These are phyloP conservation scores for Tor tambroides DNA, from an alignment of 2,113 vertebrate species.

Conservation along the genomic window DNA sequence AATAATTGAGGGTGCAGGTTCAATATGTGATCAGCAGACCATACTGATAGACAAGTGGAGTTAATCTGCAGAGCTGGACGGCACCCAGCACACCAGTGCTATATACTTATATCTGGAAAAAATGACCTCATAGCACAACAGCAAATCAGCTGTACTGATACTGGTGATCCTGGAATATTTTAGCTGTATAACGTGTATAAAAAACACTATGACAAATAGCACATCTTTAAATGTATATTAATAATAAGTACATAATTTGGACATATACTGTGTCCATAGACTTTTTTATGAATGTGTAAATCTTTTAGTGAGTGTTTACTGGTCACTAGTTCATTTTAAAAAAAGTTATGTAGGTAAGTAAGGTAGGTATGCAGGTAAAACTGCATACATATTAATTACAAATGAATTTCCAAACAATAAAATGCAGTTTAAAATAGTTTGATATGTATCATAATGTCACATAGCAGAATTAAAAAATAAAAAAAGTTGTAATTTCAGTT, in stretches of 20 bases:
- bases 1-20: constrained; percentile 86
- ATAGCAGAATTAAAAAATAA: too few relatives aligned
- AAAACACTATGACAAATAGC: neutral
- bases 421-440: too few relatives aligned
- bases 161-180: neutral
- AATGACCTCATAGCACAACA: constrained; percentile 7
- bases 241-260: neutral
- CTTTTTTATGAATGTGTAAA: too few relatives aligned
- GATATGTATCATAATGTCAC: too few relatives aligned
- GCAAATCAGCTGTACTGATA: neutral
- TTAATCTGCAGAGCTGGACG: constrained; percentile 65
- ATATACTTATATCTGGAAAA: constrained; percentile 27
- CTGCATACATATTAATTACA: neutral
- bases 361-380: too few relatives aligned
- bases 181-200: neutral
- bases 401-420: neutral
- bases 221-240: neutral
- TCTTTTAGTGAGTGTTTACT: neutral
- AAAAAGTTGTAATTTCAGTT: too few relatives aligned
- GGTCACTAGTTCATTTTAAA: neutral
- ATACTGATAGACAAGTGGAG: constrained; percentile 56
- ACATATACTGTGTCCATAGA: neutral
- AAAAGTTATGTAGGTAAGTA: too few relatives aligned
- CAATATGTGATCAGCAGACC: constrained; percentile 78
- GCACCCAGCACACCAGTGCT: neutral